phyloP scores from a whole-genome alignment of 2,797 vertebrate genomes.

The Chelidonichthys spinosus region DNA sequence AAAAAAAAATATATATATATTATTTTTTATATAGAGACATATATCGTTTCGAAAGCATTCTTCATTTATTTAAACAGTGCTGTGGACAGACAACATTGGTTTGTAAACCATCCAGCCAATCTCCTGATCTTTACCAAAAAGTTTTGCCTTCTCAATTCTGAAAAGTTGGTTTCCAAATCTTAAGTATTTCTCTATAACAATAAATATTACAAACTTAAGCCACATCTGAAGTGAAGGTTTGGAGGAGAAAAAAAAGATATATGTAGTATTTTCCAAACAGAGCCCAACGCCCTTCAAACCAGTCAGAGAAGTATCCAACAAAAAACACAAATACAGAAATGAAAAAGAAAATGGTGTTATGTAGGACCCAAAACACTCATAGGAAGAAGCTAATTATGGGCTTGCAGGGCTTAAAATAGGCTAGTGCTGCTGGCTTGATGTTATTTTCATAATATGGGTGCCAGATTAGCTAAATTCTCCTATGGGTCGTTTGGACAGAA shows the following conservation, averaged over 20 bases:
- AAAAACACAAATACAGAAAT: not conserved
- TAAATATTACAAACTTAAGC: not conserved
- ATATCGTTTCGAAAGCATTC: not conserved
- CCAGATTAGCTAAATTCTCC: not conserved
- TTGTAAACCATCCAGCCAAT: not conserved
- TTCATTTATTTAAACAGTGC: not conserved
- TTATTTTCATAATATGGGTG: not conserved
- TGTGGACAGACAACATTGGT: not conserved
- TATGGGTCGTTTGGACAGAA: not conserved
- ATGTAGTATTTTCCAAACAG: not conserved
- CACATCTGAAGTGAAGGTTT: not conserved
- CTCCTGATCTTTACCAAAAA: not conserved
- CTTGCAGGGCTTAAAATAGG: not conserved
- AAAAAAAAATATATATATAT: not conserved
- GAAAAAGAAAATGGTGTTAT: no score
- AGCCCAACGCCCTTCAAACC: not conserved
- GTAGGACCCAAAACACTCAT: no score
- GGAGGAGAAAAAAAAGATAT: not conserved
- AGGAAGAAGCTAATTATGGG: not conserved
- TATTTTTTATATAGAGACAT: not conserved
- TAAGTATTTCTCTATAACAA: not conserved
- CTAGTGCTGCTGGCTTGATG: not conserved
- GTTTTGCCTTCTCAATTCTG: not conserved
- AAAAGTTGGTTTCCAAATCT: not conserved
- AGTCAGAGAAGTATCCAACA: rapidly evolving